phyloP scores from a whole-genome alignment of 2,113 vertebrate species.

The Urocolius indicus region DNA sequence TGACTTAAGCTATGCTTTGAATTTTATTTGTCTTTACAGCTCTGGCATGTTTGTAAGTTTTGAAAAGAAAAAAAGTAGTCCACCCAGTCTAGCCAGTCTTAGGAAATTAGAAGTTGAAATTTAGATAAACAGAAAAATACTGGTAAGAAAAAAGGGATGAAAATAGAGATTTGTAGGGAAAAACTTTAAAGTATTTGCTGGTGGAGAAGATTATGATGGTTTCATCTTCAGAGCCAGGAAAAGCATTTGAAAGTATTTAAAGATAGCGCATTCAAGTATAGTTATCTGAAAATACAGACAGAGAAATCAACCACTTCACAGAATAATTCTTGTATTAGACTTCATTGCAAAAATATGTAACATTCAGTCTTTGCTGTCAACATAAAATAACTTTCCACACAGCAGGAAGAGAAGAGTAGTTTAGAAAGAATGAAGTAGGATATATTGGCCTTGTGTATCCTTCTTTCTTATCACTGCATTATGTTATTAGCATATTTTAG shows the following conservation, averaged over 20 bases:
- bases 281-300: constrained; percentile 68
- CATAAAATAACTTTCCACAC: constrained; percentile 19
- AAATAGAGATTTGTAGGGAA: background rate
- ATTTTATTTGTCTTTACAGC: background rate
- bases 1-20: background rate
- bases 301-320: background rate
- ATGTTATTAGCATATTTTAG: constrained; percentile 61
- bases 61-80: background rate
- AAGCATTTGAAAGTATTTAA: constrained; percentile 32
- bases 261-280: constrained; percentile 29
- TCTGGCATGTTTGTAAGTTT: background rate
- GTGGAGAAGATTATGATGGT: background rate
- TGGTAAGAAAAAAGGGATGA: background rate
- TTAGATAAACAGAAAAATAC: background rate
- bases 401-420: constrained; percentile 17
- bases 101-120: background rate
- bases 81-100: background rate
- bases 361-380: constrained; percentile 36
- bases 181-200: background rate
- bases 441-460: constrained; percentile 50
- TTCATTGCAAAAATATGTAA: background rate
- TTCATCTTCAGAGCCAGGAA: background rate
- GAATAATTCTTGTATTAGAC: constrained; percentile 55
- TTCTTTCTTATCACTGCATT: constrained; percentile 60
- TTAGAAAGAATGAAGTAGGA: constrained; percentile 58